Evolutionary conservation across 2,797 vertebrate species (phyloP).

Genomic region (Lacerta agilis): DNA sequence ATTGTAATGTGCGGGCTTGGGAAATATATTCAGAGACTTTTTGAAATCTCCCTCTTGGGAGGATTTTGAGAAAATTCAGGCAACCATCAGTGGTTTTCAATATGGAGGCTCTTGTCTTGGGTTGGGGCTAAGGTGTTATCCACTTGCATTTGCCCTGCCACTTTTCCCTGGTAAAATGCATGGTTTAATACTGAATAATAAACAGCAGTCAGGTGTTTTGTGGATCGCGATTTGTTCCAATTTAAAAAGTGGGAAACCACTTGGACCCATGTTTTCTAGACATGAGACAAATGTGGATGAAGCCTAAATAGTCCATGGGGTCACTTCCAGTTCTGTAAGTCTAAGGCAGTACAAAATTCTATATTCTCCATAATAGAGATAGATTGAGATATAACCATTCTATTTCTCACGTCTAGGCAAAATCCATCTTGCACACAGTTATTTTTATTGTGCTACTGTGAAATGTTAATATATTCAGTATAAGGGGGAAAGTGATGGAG

Average conservation of each 20-base stretch:
- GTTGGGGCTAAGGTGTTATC: background rate
- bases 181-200: too few relatives aligned
- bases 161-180: too few relatives aligned
- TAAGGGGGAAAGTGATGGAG: slow-evolving; percentile 20
- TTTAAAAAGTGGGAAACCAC: too few relatives aligned
- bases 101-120: background rate
- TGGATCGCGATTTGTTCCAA: too few relatives aligned
- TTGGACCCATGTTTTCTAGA: too few relatives aligned
- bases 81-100: background rate
- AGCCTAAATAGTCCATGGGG: background rate
- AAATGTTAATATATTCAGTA: slow-evolving; percentile 51
- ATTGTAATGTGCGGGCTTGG: background rate
- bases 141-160: too few relatives aligned
- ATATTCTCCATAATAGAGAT: background rate
- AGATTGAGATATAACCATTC: slow-evolving; percentile 30
- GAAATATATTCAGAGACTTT: background rate
- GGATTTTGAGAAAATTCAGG: background rate
- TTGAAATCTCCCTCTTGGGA: background rate
- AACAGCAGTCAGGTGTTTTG: too few relatives aligned
- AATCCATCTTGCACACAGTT: slow-evolving; percentile 21
- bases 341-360: background rate
- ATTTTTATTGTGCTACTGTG: slow-evolving; percentile 26
- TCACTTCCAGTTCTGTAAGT: slow-evolving; percentile 5
- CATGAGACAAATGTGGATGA: too few relatives aligned
- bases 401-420: slow-evolving; percentile 11